Evolutionary conservation across 2,113 vertebrate species (phyloP).

Genomic region (Hassar affinis): DNA sequence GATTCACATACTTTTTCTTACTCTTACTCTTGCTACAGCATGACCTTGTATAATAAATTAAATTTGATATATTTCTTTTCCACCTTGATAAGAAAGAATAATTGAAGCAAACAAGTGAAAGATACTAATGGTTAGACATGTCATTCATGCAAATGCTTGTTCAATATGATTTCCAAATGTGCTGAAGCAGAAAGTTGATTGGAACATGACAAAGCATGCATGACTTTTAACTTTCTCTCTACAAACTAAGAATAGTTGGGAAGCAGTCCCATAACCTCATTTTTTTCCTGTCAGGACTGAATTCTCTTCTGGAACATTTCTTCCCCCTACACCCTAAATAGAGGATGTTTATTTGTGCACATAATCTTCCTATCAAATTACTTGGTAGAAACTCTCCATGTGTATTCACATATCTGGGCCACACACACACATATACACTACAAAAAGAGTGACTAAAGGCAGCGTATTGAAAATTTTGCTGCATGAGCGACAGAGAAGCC

Average conservation of each 20-base stretch:
- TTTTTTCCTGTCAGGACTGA: neutral
- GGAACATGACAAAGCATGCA: neutral
- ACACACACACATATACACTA: neutral
- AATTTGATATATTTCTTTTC: slow-evolving; percentile 8
- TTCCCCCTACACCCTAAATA: neutral
- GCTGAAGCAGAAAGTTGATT: neutral
- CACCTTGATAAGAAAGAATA: slow-evolving; percentile 26
- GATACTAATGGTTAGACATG: slow-evolving; percentile 8
- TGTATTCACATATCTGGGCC: neutral
- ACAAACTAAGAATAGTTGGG: slow-evolving; percentile 6
- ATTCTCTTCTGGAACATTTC: neutral
- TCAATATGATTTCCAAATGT: slow-evolving; percentile 2
- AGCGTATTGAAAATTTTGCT: neutral
- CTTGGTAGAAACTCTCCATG: neutral
- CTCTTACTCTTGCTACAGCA: neutral
- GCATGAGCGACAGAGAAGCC: neutral
- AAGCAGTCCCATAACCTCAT: neutral
- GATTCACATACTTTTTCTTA: neutral
- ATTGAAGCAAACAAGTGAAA: slow-evolving; percentile 2
- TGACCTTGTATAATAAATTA: neutral
- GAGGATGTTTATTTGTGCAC: neutral
- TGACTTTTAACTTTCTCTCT: neutral
- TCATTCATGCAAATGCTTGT: slow-evolving; percentile 1
- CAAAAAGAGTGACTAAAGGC: neutral
- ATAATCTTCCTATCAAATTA: neutral